Percentiles rank a stretch among this genome's conserved stretches.
Conservation (phyloP, 2,113 vertebrate species). For the Bungarus multicinctus region DNA sequence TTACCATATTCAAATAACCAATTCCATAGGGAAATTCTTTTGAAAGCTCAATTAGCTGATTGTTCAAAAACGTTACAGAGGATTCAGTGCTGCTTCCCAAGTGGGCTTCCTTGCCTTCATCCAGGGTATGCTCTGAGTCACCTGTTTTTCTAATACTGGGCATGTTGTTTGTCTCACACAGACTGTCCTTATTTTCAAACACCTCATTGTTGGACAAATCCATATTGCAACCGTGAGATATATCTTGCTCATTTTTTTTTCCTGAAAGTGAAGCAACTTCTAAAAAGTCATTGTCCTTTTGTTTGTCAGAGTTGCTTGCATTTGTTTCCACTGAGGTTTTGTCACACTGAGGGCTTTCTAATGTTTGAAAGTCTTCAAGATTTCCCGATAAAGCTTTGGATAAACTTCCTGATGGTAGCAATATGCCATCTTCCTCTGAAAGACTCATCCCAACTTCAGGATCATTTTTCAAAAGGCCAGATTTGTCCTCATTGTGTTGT, state of each 20-base stretch:
- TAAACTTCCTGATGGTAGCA: background rate
- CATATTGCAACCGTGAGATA: background rate
- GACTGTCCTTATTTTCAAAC: constrained; percentile 11
- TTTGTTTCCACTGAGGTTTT: background rate
- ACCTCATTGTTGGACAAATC: background rate
- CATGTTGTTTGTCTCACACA: constrained; percentile 10
- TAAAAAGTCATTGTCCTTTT: background rate
- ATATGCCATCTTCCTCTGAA: constrained; percentile 10
- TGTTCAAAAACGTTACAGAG: constrained; percentile 39
- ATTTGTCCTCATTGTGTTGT: constrained; percentile 31
- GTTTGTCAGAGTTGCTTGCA: constrained; percentile 11
- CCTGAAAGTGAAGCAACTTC: constrained; percentile 30
- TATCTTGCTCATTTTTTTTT: background rate
- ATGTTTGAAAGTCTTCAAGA: background rate
- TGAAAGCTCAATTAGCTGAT: constrained; percentile 72
- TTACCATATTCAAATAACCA: constrained; percentile 33
- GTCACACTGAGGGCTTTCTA: background rate
- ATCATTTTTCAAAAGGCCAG: background rate
- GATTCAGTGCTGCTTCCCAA: background rate
- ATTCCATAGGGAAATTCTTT: constrained; percentile 75
- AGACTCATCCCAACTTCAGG: background rate
- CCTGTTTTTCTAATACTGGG: background rate
- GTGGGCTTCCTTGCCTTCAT: background rate
- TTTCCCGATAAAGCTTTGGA: background rate
- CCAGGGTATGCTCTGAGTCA: background rate